phyloP scores from a whole-genome alignment of 2,797 vertebrate genomes.

The Sibirionetta formosa region DNA sequence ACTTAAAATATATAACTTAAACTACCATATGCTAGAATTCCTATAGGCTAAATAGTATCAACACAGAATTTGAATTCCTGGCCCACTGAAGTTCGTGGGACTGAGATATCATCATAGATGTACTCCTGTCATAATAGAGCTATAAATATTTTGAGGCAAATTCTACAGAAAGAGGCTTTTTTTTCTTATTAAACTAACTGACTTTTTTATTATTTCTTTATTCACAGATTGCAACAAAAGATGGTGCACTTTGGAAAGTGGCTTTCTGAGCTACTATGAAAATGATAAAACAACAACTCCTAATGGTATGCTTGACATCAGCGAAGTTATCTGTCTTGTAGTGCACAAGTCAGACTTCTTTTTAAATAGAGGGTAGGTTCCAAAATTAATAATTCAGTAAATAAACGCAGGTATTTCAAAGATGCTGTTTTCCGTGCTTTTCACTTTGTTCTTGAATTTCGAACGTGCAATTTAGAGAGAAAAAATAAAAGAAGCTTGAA shows the following conservation, averaged over 20 bases:
- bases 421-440: not conserved
- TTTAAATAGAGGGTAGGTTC: constrained; percentile 84
- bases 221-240: constrained; percentile 89
- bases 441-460: not conserved
- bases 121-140: not conserved
- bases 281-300: constrained; percentile 87
- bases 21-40: not conserved
- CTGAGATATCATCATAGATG: not conserved
- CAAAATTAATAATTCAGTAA: not conserved
- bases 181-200: not conserved
- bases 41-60: not conserved
- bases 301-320: constrained; percentile 89
- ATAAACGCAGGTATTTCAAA: not conserved
- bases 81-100: not conserved
- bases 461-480: not conserved
- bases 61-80: not conserved
- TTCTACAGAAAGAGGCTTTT: not conserved
- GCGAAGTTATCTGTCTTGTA: constrained; percentile 88
- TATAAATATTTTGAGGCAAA: not conserved
- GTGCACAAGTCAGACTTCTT: constrained; percentile 84
- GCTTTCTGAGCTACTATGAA: constrained; percentile 95
- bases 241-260: constrained; percentile 95
- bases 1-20: not conserved
- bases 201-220: constrained; percentile 34
- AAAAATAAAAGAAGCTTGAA: not conserved